Percentiles rank a stretch among this genome's conserved stretches.
phyloP scores from a whole-genome alignment of 1,140 invertebrate genomes.

The Bathynomus jamesi region DNA sequence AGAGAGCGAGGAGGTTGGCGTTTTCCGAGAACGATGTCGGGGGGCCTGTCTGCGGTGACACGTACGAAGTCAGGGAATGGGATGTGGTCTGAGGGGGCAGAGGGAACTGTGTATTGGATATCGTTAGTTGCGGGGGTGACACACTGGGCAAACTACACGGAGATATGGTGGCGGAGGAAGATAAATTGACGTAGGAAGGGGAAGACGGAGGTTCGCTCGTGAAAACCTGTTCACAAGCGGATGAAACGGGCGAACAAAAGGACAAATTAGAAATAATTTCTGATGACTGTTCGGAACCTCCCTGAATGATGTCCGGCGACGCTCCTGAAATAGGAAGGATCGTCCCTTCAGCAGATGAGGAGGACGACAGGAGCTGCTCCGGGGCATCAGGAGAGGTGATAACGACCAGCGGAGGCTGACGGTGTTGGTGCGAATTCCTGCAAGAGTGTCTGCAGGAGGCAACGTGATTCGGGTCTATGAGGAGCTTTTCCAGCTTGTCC shows the following conservation, averaged over 20 bases:
- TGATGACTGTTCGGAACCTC: no score
- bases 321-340: neutral
- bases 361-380: constrained; percentile 11
- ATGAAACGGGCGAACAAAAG: neutral
- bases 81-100: neutral
- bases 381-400: constrained; percentile 27
- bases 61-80: neutral
- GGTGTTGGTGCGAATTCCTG: neutral
- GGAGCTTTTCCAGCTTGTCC: constrained; percentile 26
- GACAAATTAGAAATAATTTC: neutral
- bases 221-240: neutral
- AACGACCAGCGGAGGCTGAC: constrained; percentile 22
- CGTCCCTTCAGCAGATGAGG: neutral
- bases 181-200: neutral
- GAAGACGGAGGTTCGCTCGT: neutral
- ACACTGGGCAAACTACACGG: neutral
- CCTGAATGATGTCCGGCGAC: neutral
- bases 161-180: neutral
- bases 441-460: constrained; percentile 22
- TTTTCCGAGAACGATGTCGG: neutral
- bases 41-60: neutral
- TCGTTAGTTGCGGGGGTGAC: neutral
- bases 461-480: constrained; percentile 21
- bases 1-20: neutral
- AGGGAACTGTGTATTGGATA: neutral